Evolutionary conservation across 2,113 vertebrate genomes (phyloP), one percentile per base, ranked within the genome.

Genomic region (Butastur rufipennis): DNA sequence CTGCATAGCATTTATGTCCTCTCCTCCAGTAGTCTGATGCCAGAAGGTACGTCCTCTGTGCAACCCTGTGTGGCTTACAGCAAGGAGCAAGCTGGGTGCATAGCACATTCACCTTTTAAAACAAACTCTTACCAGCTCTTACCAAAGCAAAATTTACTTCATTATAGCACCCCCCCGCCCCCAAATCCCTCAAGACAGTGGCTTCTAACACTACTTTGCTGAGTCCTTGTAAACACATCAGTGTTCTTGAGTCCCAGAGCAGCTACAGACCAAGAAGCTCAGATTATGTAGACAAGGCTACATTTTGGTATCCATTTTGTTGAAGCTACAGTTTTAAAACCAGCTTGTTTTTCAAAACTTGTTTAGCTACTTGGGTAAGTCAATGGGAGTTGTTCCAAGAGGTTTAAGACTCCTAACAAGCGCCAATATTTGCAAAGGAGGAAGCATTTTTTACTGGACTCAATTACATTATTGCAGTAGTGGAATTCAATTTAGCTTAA

Each of bases 81-180:
- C 53, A 81, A 48, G 52, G 50, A 65, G 23, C 23, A 6, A 32
- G 8, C 23, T 70, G 17, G 15, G 8, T 43, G 16, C 43, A 70
- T 29, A n/a, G 34, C 43, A 63, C 21, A 13, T 8, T 21, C 9
- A 48, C 10, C 38, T 70, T 70, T 63, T 29, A 65, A 81, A 84
- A 52, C 21, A 42, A 53, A 14, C 45, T 58, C 45, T 58, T 48
- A 56, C 6, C 48, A 31, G 16, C 50, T 78, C 20, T 67, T 47
- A 79, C 22, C 12, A 68, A 43, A 68, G 25, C 36, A 21, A 22
- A 17, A 34, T 74, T 61, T 94, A 40, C 52, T 74, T 70, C 40
- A 31, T 22, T 61, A 50, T 1, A 50, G n/a, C 13, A 6, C 40
- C 40, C 13, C 26, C 5, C 6, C 6, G 3, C 3, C 13, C 0